Percentiles rank a stretch among this genome's conserved stretches.
Conservation (phyloP, 2,888 invertebrate species). For the Noctua janthina region DNA sequence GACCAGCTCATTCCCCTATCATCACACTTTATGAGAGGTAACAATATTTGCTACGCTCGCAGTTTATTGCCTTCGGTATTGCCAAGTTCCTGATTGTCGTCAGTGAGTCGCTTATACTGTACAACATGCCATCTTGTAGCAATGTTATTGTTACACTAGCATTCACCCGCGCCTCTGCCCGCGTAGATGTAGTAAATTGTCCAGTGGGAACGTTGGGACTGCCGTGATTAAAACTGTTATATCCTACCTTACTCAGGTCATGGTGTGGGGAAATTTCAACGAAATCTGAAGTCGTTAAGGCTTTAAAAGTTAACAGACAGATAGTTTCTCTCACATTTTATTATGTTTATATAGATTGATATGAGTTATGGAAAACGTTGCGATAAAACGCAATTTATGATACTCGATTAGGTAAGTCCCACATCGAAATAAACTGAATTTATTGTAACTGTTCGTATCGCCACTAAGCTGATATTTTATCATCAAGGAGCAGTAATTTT, state of each 20-base stretch:
- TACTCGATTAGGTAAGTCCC: background rate
- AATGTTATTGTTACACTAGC: background rate
- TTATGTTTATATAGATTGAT: background rate
- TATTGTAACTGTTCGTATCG: background rate
- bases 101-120: constrained; percentile 2
- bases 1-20: constrained; percentile 15
- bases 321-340: background rate
- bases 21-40: constrained; percentile 33
- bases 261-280: background rate
- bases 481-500: background rate
- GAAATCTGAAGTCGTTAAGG: background rate
- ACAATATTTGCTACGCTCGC: constrained; percentile 37
- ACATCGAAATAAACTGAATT: background rate
- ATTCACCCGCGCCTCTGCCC: no score
- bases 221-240: background rate
- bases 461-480: background rate
- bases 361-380: constrained; percentile 11
- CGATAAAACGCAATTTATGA: constrained; percentile 5
- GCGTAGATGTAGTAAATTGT: background rate
- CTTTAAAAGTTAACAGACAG: background rate
- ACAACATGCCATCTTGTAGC: constrained; percentile 11
- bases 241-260: background rate
- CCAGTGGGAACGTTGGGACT: background rate
- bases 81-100: constrained; percentile 46
- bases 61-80: constrained; percentile 36